phyloP scores from a whole-genome alignment of 2,888 invertebrate species.

The Spilarctia lutea region DNA sequence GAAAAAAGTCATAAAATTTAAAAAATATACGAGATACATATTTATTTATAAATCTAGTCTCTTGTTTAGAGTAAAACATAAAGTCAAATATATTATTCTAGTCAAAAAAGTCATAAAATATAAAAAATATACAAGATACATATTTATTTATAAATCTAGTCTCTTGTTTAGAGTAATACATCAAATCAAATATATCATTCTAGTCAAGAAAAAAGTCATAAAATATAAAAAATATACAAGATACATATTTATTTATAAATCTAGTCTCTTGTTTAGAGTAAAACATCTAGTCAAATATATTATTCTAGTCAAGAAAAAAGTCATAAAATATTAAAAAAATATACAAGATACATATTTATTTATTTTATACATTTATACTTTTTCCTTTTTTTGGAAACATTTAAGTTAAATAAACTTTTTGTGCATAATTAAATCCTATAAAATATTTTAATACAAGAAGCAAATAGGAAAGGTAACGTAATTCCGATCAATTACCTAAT shows the following conservation, averaged over 20 bases:
- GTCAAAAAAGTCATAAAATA: too few species aligned
- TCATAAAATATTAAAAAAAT: conserved; percentile 1
- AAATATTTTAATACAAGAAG: not conserved
- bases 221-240: not conserved
- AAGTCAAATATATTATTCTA: too few species aligned
- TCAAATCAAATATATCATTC: not conserved
- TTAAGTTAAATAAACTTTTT: not conserved
- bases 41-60: not conserved
- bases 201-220: conserved; percentile 15
- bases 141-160: conserved; percentile 3
- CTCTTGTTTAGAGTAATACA: not conserved
- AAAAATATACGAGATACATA: too few species aligned
- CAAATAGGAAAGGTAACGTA: not conserved
- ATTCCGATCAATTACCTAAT: not conserved
- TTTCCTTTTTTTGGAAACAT: not conserved
- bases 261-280: conserved; percentile 4
- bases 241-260: not conserved
- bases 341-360: not conserved
- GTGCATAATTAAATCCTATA: not conserved
- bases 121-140: too few species aligned
- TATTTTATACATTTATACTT: not conserved
- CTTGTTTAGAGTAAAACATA: too few species aligned
- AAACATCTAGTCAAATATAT: not conserved
- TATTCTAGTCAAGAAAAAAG: conserved; percentile 12
- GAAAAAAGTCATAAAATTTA: too few species aligned